Evolutionary conservation across 2,888 invertebrate genomes (phyloP).

Genomic region (Troides aeacus): DNA sequence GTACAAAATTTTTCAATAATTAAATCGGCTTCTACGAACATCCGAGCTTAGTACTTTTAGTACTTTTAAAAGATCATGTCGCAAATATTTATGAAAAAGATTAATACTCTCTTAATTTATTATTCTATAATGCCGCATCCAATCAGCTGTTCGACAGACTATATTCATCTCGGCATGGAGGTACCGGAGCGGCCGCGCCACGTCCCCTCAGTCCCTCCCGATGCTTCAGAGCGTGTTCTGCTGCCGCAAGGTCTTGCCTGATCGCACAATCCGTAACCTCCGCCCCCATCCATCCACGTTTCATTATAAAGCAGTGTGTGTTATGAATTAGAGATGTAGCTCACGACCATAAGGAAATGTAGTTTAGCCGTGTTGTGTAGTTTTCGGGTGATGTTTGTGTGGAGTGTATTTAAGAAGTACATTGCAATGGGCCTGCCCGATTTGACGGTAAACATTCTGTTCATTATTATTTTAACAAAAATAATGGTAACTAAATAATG

Average conservation of each 20-base stretch:
- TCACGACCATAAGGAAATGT: constrained; percentile 33
- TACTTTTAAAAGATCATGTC: no score
- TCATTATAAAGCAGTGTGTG: background rate
- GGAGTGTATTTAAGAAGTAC: constrained; percentile 60
- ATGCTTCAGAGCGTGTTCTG: constrained; percentile 75
- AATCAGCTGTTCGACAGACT: constrained; percentile 28
- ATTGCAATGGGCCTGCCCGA: constrained; percentile 73
- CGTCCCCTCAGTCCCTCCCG: constrained; percentile 55
- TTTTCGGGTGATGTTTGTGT: constrained; percentile 68
- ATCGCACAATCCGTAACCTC: constrained; percentile 16
- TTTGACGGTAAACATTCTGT: constrained; percentile 64
- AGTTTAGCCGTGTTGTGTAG: constrained; percentile 32
- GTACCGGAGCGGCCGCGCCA: constrained; percentile 27
- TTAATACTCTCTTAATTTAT: no score
- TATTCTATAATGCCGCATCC: constrained; percentile 44
- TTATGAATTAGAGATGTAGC: constrained; percentile 12
- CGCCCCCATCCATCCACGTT: constrained; percentile 12
- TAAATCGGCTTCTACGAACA: no score
- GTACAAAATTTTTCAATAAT: no score
- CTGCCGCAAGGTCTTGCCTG: constrained; percentile 67
- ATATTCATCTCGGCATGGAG: background rate
- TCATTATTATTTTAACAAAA: no score
- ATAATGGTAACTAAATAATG: no score
- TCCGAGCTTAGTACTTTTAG: no score
- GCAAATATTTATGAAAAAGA: no score